These are phyloP conservation scores for Pristionchus fissidentatus DNA, from an alignment of 2,888 invertebrate species.

Conservation along the genomic window DNA sequence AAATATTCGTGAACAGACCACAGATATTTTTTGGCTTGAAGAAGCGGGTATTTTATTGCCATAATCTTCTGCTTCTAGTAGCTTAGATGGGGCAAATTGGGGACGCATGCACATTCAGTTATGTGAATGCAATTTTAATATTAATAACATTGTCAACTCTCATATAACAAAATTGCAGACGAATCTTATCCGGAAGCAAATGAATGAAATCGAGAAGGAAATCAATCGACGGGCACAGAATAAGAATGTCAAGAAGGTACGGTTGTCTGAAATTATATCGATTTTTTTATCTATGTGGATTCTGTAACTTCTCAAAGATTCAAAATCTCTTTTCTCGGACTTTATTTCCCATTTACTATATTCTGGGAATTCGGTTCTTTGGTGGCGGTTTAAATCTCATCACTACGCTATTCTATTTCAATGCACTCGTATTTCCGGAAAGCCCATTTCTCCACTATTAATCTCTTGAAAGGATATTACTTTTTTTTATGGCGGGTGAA, in stretches of 20 bases:
- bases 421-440: slow-evolving; percentile 19
- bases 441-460: neutral
- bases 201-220: slow-evolving; percentile 84
- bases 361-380: neutral
- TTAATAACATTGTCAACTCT: no score
- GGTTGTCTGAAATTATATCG: slow-evolving; percentile 33
- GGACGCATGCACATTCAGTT: no score
- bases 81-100: no score
- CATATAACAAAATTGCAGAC: slow-evolving; percentile 51
- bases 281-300: no score
- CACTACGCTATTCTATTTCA: slow-evolving; percentile 10
- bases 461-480: neutral
- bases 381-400: neutral
- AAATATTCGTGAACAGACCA: no score
- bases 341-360: neutral
- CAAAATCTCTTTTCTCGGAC: neutral
- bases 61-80: no score
- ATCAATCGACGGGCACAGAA: slow-evolving; percentile 78
- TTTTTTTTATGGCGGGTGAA: neutral
- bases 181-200: slow-evolving; percentile 81
- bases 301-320: no score
- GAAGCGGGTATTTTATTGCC: no score
- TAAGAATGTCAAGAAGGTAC: slow-evolving; percentile 74
- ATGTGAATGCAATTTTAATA: no score
- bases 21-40: no score